Evolutionary conservation across 2,797 vertebrate genomes (phyloP).

Genomic region (Sternarchorhynchus goeldii): DNA sequence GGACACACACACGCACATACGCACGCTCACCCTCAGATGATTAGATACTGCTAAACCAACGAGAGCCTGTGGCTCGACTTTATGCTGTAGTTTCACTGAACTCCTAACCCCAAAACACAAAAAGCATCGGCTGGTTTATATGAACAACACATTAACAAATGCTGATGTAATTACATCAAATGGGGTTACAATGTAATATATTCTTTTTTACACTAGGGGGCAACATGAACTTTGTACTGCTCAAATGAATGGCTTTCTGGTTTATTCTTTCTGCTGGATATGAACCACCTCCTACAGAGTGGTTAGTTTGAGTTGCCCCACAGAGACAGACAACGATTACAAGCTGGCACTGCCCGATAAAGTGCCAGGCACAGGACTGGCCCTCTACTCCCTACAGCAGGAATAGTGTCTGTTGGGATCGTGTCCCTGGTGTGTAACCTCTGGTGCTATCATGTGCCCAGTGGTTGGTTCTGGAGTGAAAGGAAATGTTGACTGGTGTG

Average conservation of each 20-base stretch:
- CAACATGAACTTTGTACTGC: constrained; percentile 30
- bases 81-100: too few species aligned
- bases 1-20: not conserved
- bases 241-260: constrained; percentile 3
- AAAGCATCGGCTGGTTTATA: not conserved
- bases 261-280: constrained; percentile 2
- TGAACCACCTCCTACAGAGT: not conserved
- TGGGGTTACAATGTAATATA: not conserved
- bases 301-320: constrained; percentile 30
- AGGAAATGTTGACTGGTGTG: not conserved
- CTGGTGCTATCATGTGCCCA: not conserved
- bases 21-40: too few species aligned
- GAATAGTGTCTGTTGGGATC: not conserved
- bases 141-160: too few species aligned
- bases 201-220: constrained; percentile 49
- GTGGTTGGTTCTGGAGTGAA: not conserved
- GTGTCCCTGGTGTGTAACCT: constrained; percentile 3
- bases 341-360: constrained; percentile 29
- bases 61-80: too few species aligned
- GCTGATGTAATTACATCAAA: not conserved
- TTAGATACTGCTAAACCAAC: too few species aligned
- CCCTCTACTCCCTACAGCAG: not conserved
- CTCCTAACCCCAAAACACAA: too few species aligned
- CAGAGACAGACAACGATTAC: constrained; percentile 30
- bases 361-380: not conserved